Conservation (phyloP, 2,113 vertebrate genomes). For the Manacus vitellinus region DNA sequence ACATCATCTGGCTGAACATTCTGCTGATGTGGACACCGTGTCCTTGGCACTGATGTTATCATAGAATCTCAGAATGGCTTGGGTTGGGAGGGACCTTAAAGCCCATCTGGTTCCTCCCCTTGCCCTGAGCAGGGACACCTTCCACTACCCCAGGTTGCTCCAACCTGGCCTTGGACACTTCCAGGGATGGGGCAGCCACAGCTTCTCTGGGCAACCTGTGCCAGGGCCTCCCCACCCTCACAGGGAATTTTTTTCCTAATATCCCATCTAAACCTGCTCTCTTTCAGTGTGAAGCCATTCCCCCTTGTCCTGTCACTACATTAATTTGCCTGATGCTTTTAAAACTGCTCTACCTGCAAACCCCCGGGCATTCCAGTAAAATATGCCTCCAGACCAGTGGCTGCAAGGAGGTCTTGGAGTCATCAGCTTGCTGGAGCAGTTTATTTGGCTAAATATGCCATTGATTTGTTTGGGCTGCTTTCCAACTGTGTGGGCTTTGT, state of each 20-base stretch:
- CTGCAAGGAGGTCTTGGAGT: neutral
- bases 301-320: neutral
- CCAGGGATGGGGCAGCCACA: neutral
- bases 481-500: constrained; percentile 70
- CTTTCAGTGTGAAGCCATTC: neutral
- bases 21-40: neutral
- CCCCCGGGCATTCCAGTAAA: neutral
- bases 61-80: neutral
- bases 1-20: neutral
- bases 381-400: neutral
- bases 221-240: neutral
- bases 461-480: constrained; percentile 80
- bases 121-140: neutral
- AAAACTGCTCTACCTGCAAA: neutral
- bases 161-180: neutral
- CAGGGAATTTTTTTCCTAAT: neutral
- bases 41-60: fast-evolving
- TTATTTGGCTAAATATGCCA: constrained; percentile 73
- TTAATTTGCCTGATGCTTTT: neutral
- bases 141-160: fast-evolving
- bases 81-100: neutral
- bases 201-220: fast-evolving
- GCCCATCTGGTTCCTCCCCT: too few relatives aligned
- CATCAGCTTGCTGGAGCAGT: constrained; percentile 46
- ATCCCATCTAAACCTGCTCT: neutral